Evolutionary conservation across 2,888 invertebrate genomes (phyloP).

Genomic region (Linyphia triangularis): DNA sequence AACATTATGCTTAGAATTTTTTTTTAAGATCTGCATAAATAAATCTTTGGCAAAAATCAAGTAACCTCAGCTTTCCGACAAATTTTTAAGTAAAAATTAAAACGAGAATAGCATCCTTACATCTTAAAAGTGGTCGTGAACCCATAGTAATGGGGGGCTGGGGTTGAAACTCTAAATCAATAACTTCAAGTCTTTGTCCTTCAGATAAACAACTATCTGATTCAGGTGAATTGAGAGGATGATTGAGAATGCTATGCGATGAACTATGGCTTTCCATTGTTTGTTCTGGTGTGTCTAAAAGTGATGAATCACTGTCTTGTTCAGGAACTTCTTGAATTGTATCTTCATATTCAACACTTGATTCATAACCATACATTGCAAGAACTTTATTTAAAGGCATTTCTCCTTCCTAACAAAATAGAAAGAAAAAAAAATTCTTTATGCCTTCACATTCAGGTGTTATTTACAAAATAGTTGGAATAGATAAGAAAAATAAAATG

Average conservation of each 20-base stretch:
- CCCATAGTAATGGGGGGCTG: conserved; percentile 48
- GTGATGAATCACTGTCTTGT: conserved; percentile 65
- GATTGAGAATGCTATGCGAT: conserved; percentile 11
- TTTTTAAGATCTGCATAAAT: too few species aligned
- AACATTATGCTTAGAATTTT: too few species aligned
- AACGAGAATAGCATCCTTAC: conserved; percentile 78
- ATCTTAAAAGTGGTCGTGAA: conserved; percentile 82
- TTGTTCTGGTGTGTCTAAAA: conserved; percentile 48
- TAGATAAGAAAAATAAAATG: background rate
- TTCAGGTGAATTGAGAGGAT: conserved; percentile 18
- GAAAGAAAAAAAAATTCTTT: conserved; percentile 25
- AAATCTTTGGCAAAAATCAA: too few species aligned
- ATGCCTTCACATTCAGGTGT: background rate
- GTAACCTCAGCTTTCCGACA: too few species aligned
- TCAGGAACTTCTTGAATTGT: conserved; percentile 50
- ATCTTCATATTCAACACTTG: conserved; percentile 80
- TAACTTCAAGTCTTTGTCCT: conserved; percentile 76
- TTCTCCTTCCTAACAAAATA: conserved; percentile 88
- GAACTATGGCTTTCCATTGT: conserved; percentile 58
- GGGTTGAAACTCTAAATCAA: conserved; percentile 62
- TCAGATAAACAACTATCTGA: conserved; percentile 71
- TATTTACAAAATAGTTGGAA: background rate
- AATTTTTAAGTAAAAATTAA: too few species aligned
- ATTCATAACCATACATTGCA: conserved; percentile 89
- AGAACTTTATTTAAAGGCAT: conserved; percentile 96